A percentile compares a stretch with the other conserved stretches of the same genome.
Conservation (phyloP, 2,113 vertebrate genomes). For the Cyanoderma ruficeps region DNA sequence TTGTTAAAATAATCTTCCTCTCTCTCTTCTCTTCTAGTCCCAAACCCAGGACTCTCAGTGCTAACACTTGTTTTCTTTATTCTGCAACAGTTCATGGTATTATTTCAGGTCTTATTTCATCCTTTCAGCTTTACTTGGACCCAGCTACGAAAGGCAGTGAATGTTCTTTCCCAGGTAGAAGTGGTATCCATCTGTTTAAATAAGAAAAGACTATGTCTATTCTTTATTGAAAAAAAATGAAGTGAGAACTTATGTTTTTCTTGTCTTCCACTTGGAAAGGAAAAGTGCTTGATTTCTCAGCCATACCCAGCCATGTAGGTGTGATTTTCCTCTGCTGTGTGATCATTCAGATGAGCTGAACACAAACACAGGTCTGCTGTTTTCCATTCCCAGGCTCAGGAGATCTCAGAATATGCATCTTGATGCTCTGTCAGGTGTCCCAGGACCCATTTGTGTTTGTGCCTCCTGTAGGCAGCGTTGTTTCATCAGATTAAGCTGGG, state of each 20-base stretch:
- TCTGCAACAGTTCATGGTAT: neutral
- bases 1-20: neutral
- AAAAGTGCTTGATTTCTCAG: neutral
- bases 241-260: neutral
- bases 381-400: neutral
- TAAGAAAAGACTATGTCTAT: neutral
- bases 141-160: neutral
- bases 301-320: neutral
- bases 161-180: neutral
- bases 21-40: neutral
- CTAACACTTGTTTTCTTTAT: neutral
- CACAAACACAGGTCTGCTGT: neutral
- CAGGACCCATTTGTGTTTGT: neutral
- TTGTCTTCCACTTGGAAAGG: neutral
- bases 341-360: neutral
- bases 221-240: neutral
- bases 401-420: neutral
- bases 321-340: neutral
- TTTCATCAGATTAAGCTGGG: slow-evolving; percentile 10
- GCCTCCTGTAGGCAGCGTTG: neutral
- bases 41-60: neutral
- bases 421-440: neutral
- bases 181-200: neutral
- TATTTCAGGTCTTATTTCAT: neutral
- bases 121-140: neutral